Conservation (phyloP, 2,888 invertebrate species). For the Cabera pusaria region DNA sequence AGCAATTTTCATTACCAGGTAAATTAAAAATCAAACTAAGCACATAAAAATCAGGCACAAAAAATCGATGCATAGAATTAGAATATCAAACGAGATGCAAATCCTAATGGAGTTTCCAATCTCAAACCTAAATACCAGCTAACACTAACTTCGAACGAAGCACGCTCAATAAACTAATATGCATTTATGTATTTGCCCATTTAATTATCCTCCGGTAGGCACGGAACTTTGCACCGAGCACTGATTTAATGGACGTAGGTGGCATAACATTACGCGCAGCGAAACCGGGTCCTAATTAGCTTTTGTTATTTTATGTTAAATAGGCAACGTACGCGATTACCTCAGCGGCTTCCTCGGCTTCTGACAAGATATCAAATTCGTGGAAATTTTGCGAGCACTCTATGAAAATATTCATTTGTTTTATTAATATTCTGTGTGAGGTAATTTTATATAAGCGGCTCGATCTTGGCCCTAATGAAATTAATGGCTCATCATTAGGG, state of each 20-base stretch:
- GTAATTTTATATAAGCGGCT: slow-evolving; percentile 2
- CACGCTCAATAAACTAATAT: slow-evolving; percentile 43
- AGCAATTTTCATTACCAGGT: no score
- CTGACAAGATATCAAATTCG: slow-evolving; percentile 17
- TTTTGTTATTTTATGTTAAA: slow-evolving; percentile 82
- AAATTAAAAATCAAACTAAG: no score
- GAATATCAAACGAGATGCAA: slow-evolving; percentile 11
- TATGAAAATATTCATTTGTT: slow-evolving; percentile 18
- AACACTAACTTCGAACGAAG: slow-evolving; percentile 27
- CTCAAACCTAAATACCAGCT: slow-evolving; percentile 28
- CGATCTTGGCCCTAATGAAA: not conserved
- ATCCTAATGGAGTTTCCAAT: slow-evolving; percentile 29
- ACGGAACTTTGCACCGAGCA: slow-evolving; percentile 33
- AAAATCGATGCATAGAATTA: slow-evolving; percentile 15
- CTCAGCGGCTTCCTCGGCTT: slow-evolving; percentile 18
- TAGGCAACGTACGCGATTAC: slow-evolving; percentile 48
- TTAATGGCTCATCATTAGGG: no score
- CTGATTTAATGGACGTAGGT: slow-evolving; percentile 36
- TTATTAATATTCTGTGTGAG: slow-evolving; percentile 9
- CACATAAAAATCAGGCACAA: no score
- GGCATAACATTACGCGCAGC: slow-evolving; percentile 57
- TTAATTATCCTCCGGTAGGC: slow-evolving; percentile 40
- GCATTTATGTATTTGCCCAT: slow-evolving; percentile 46
- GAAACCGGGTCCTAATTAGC: slow-evolving; percentile 65
- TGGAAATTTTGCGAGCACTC: slow-evolving; percentile 6